These are phyloP conservation scores for Idaea dimidiata DNA, from an alignment of 2,888 invertebrate species.

Conservation along the genomic window DNA sequence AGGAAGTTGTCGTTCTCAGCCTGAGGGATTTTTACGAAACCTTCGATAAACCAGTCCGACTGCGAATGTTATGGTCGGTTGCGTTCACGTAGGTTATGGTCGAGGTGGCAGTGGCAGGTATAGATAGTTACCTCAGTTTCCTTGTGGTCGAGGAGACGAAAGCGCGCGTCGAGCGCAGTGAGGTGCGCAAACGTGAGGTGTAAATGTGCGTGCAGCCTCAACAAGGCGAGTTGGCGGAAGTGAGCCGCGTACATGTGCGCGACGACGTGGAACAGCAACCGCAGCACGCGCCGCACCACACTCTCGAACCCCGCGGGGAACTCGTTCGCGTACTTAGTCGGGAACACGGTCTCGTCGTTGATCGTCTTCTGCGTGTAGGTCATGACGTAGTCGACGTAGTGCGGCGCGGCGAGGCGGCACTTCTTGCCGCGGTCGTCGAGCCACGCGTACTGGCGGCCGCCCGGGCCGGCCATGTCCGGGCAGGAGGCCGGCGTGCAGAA, in stretches of 20 bases:
- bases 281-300: constrained; percentile 97
- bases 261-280: constrained; percentile 98
- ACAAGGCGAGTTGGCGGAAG: constrained; percentile 96
- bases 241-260: constrained; percentile 99
- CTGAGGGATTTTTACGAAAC: background rate
- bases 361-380: constrained; percentile 98
- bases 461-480: constrained; percentile 98
- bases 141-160: constrained; percentile 95
- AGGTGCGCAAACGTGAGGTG: constrained; percentile 98
- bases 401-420: constrained; percentile 97
- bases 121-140: constrained; percentile 86
- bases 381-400: constrained; percentile 99
- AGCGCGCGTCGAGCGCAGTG: constrained; percentile 91
- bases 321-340: constrained; percentile 98
- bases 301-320: constrained; percentile 97
- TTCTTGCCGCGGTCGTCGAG: constrained; percentile 99
- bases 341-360: constrained; percentile 97
- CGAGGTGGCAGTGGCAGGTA: no score
- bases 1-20: no score
- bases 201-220: constrained; percentile 97
- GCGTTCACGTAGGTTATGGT: no score
- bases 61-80: no score
- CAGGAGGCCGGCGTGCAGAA: constrained; percentile 98
- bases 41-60: no score
- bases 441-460: constrained; percentile 98